A percentile compares a stretch with the other conserved stretches of the same genome.
Conservation (phyloP, 92 coral and sea anemone genomes). For the Actinernus sp. region DNA sequence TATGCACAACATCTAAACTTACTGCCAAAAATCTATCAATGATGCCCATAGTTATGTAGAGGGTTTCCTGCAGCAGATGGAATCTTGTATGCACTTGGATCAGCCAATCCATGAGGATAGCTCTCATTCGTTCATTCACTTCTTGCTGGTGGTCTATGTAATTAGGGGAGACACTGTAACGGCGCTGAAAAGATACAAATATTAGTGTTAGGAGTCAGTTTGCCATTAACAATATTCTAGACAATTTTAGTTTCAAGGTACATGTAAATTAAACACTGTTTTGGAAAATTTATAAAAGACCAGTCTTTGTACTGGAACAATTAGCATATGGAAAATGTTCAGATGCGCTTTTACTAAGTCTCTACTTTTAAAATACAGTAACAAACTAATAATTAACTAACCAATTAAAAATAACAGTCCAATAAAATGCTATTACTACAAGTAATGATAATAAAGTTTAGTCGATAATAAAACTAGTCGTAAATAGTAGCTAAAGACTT, state of each 20-base stretch:
- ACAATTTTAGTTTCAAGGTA: not conserved
- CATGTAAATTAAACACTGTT: not conserved
- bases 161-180: slow-evolving; percentile 68
- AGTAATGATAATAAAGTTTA: too few relatives aligned
- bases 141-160: slow-evolving; percentile 76
- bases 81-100: slow-evolving; percentile 95
- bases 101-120: slow-evolving; percentile 96
- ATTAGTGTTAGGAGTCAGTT: not conserved
- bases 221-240: not conserved
- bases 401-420: too few relatives aligned
- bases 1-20: too few relatives aligned
- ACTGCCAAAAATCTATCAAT: slow-evolving; percentile 93
- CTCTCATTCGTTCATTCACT: slow-evolving; percentile 82
- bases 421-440: too few relatives aligned
- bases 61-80: slow-evolving; percentile 93
- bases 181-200: slow-evolving; percentile 30
- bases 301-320: too few relatives aligned
- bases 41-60: slow-evolving; percentile 81
- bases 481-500: too few relatives aligned
- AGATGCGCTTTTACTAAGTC: too few relatives aligned
- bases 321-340: too few relatives aligned
- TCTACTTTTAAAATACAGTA: too few relatives aligned
- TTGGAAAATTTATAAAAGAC: not conserved
- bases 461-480: too few relatives aligned
- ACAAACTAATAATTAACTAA: too few relatives aligned